Conservation (phyloP, 2,888 invertebrate species). For the Agriopis leucophaearia region DNA sequence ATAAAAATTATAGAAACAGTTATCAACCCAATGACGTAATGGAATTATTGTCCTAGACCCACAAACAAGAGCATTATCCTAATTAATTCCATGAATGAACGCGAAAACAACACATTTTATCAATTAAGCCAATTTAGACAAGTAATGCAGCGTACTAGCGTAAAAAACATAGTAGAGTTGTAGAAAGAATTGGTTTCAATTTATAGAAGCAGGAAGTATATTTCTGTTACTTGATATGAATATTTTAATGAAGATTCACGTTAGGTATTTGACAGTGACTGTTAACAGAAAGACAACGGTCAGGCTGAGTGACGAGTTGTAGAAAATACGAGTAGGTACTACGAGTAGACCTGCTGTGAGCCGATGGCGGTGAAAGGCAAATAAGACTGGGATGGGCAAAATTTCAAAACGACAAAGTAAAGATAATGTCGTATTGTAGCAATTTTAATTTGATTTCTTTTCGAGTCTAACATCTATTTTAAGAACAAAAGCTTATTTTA, state of each 20-base stretch:
- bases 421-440: background rate
- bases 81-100: slow-evolving; percentile 51
- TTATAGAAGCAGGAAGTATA: slow-evolving; percentile 6
- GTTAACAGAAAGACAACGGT: too few species aligned
- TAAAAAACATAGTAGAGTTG: slow-evolving; percentile 2
- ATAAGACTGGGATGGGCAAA: background rate
- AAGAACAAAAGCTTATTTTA: background rate
- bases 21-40: slow-evolving; percentile 51
- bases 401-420: background rate
- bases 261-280: background rate
- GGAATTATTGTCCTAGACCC: slow-evolving; percentile 53
- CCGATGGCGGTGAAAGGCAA: background rate
- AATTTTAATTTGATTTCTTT: background rate
- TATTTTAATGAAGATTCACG: background rate
- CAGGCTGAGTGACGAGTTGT: background rate
- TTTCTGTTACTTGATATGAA: background rate
- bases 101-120: slow-evolving; percentile 57
- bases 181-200: slow-evolving; percentile 9
- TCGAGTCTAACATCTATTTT: background rate
- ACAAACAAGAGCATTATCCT: slow-evolving; percentile 52
- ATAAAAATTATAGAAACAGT: background rate
- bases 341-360: too few species aligned
- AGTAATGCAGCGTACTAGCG: slow-evolving; percentile 28
- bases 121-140: slow-evolving; percentile 52
- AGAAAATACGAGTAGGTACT: background rate